Percentiles rank a stretch among this genome's conserved stretches.
phyloP scores from a whole-genome alignment of 1,140 invertebrate genomes.

The Drosophila tani region DNA sequence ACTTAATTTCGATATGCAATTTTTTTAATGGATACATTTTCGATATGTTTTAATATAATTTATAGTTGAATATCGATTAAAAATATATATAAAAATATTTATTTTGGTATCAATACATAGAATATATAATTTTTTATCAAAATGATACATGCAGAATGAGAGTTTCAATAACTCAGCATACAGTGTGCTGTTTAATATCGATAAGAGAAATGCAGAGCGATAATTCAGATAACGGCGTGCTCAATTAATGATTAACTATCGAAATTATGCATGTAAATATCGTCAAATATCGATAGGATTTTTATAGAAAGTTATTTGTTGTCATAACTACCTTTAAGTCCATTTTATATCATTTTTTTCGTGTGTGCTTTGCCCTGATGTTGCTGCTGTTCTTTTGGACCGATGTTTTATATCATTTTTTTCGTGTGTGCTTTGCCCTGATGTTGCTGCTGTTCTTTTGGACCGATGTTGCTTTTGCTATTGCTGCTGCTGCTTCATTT shows the following conservation, averaged over 20 bases:
- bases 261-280: too few relatives aligned
- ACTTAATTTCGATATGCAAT: too few relatives aligned
- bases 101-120: too few relatives aligned
- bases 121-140: too few relatives aligned
- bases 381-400: conserved; percentile 3
- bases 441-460: conserved; percentile 9
- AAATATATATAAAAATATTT: too few relatives aligned
- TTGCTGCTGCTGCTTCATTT: conserved; percentile 63
- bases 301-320: background rate
- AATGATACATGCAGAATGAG: too few relatives aligned
- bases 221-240: too few relatives aligned
- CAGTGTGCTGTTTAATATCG: too few relatives aligned
- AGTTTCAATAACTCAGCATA: too few relatives aligned
- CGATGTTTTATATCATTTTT: background rate
- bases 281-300: background rate
- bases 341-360: background rate
- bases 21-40: too few relatives aligned
- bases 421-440: background rate
- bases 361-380: background rate
- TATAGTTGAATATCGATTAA: background rate
- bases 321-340: background rate
- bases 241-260: too few relatives aligned
- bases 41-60: background rate
- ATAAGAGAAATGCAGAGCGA: too few relatives aligned
- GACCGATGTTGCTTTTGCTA: conserved; percentile 18